Evolutionary conservation across 2,113 vertebrate species (phyloP).

Genomic region (Tragelaphus strepsiceros): DNA sequence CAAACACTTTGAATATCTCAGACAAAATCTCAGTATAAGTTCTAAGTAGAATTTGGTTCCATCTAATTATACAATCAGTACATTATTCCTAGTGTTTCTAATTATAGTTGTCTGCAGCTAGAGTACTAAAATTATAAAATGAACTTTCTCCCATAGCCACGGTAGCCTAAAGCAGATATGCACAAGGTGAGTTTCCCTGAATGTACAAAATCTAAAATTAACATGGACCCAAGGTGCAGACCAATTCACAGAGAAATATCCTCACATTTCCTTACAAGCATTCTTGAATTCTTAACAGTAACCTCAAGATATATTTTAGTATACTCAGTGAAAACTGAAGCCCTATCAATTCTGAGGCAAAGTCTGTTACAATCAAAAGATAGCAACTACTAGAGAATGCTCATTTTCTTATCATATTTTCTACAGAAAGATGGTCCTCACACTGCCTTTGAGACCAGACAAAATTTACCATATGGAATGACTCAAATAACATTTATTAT

Average conservation of each 20-base stretch:
- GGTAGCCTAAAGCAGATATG: conserved; percentile 3
- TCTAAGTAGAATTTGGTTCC: conserved; percentile 25
- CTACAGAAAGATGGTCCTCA: neutral
- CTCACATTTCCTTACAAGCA: neutral
- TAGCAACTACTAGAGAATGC: neutral
- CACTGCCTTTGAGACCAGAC: neutral
- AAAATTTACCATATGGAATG: neutral
- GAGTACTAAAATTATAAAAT: conserved; percentile 28
- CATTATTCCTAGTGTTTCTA: conserved; percentile 20
- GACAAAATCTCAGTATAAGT: neutral
- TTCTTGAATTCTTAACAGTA: conserved; percentile 24
- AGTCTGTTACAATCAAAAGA: conserved; percentile 40
- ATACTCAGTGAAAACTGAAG: neutral
- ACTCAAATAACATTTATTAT: conserved; percentile 7
- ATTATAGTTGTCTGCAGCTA: conserved; percentile 24
- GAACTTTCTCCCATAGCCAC: conserved; percentile 8
- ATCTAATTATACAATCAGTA: conserved; percentile 10
- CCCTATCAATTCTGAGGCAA: neutral
- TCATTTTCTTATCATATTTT: conserved; percentile 37
- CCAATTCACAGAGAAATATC: neutral
- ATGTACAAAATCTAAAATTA: conserved; percentile 58
- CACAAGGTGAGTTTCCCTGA: neutral
- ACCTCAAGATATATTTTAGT: conserved; percentile 30
- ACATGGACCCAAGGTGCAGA: conserved; percentile 55
- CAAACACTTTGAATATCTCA: conserved; percentile 32